A percentile compares a stretch with the other conserved stretches of the same genome.
Evolutionary conservation across 2,113 vertebrate species (phyloP).

Genomic region (Spilogale gracilis): DNA sequence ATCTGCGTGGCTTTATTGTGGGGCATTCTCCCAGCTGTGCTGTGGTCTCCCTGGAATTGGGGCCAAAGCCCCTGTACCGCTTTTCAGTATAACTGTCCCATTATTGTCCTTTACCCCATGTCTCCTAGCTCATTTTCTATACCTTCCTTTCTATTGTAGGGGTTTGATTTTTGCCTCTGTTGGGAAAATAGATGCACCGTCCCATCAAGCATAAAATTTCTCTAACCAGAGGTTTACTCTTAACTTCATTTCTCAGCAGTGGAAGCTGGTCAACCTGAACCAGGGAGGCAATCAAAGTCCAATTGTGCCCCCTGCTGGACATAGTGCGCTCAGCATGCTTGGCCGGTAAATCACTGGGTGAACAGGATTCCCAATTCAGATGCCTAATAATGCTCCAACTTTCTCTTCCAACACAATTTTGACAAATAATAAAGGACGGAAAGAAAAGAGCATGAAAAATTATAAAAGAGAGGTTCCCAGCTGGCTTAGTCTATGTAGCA

Average conservation of each 20-base stretch:
- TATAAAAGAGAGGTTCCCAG: not conserved
- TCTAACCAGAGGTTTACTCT: not conserved
- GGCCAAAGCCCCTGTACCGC: not conserved
- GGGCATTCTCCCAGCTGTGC: not conserved
- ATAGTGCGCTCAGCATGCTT: not conserved
- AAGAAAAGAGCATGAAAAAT: not conserved
- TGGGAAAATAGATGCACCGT: not conserved
- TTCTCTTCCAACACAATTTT: not conserved
- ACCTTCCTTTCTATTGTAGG: not conserved
- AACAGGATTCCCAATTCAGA: too few relatives aligned
- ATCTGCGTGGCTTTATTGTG: accelerated
- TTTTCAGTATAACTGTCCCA: not conserved
- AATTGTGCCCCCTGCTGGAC: slow-evolving; percentile 35
- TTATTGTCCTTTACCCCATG: not conserved
- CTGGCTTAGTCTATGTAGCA: not conserved
- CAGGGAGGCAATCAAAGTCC: not conserved
- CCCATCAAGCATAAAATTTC: not conserved
- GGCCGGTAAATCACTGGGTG: accelerated
- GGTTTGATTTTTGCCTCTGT: not conserved
- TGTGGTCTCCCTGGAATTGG: accelerated
- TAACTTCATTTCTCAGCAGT: not conserved
- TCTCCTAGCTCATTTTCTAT: not conserved
- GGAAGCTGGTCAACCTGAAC: accelerated
- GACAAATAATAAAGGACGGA: not conserved
- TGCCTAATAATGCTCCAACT: not conserved